Conservation (phyloP, 2,797 vertebrate genomes). For the Acomys russatus region DNA sequence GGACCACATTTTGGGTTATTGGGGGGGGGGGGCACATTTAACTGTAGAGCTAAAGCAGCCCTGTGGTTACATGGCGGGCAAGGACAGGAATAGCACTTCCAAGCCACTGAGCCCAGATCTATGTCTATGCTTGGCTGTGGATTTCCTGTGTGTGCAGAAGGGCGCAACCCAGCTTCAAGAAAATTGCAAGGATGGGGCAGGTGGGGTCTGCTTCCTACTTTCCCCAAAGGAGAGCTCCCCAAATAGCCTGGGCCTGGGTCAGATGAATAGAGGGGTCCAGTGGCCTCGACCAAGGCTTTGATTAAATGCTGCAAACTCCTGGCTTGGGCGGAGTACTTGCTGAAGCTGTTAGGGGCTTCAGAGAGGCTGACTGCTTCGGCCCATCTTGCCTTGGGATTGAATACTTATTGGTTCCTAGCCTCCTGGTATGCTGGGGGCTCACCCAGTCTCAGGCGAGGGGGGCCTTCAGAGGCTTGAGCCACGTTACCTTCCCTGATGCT, state of each 20-base stretch:
- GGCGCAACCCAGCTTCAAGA: neutral
- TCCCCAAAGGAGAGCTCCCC: neutral
- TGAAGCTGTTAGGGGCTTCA: neutral
- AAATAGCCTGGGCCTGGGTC: neutral
- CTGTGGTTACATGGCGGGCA: neutral
- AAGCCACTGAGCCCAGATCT: neutral
- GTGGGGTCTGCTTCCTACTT: neutral
- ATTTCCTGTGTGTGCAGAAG: neutral
- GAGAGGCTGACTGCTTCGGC: neutral
- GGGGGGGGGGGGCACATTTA: neutral
- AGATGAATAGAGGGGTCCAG: neutral
- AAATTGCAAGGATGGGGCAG: neutral
- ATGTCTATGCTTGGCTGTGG: too few species aligned
- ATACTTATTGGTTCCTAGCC: neutral
- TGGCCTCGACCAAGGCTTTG: neutral
- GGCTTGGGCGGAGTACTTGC: neutral
- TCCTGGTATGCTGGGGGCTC: neutral
- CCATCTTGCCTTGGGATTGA: too few species aligned
- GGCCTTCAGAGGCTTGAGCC: neutral
- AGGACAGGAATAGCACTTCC: too few species aligned
- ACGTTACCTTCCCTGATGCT: neutral
- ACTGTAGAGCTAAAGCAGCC: neutral
- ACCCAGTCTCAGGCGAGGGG: neutral
- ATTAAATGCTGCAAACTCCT: neutral
- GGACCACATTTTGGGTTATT: neutral